phyloP scores from a whole-genome alignment of 2,888 invertebrate species.

The Lottia scabra region DNA sequence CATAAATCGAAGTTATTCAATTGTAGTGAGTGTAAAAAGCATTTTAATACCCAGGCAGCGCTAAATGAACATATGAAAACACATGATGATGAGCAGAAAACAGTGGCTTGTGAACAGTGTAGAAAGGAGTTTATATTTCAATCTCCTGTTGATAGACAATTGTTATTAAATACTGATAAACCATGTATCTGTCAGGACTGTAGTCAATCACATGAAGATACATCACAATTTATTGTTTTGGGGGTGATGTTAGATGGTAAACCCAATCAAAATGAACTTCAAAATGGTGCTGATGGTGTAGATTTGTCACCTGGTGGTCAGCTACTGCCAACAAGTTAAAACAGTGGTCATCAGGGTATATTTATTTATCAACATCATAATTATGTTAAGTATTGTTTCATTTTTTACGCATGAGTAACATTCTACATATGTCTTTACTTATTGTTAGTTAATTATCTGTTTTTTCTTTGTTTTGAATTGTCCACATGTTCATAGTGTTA shows the following conservation, averaged over 20 bases:
- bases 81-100: neutral
- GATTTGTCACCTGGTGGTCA: neutral
- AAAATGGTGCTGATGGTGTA: neutral
- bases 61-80: neutral
- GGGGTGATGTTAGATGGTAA: neutral
- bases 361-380: too few relatives aligned
- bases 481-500: too few relatives aligned
- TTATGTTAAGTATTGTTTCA: too few relatives aligned
- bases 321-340: neutral
- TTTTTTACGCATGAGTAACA: too few relatives aligned
- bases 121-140: neutral
- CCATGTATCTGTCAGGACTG: neutral
- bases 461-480: too few relatives aligned
- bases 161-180: conserved; percentile 1
- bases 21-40: neutral
- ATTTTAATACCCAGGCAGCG: neutral
- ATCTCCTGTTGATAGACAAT: neutral
- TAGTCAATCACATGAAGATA: neutral
- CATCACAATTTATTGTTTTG: neutral
- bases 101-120: neutral
- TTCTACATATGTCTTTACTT: too few relatives aligned
- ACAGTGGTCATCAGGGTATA: neutral
- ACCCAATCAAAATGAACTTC: conserved; percentile 4
- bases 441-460: too few relatives aligned
- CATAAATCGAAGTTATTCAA: neutral